phyloP scores from a whole-genome alignment of 1,140 invertebrate genomes.

The Acromyrmex heyeri region DNA sequence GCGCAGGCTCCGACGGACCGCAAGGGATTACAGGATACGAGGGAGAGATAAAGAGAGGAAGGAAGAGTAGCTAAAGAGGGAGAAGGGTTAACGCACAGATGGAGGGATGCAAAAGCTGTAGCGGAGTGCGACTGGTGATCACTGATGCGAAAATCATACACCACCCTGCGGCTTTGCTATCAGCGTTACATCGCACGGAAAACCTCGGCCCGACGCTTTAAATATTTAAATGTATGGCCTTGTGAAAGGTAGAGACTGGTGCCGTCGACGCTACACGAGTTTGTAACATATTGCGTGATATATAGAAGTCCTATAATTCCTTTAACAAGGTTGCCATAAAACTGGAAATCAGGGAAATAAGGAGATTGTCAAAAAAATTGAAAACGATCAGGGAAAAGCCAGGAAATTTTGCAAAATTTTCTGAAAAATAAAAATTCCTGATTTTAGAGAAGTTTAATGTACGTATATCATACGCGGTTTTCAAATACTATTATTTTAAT shows the following conservation, averaged over 20 bases:
- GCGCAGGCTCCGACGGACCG: constrained; percentile 73
- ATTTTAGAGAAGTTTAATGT: no score
- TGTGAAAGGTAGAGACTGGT: constrained; percentile 23
- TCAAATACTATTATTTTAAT: no score
- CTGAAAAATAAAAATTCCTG: no score
- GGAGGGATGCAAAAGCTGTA: constrained; percentile 38
- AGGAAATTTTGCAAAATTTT: no score
- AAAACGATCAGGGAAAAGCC: no score
- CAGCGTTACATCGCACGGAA: constrained; percentile 41
- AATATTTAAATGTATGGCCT: constrained; percentile 43
- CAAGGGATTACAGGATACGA: constrained; percentile 69
- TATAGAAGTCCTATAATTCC: neutral
- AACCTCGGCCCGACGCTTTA: constrained; percentile 21
- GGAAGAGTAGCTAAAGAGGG: neutral
- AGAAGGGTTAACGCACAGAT: constrained; percentile 36
- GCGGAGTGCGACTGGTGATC: constrained; percentile 16
- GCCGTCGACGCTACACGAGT: neutral
- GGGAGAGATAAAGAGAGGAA: constrained; percentile 2
- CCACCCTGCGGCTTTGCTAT: constrained; percentile 44
- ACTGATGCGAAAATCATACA: constrained; percentile 62
- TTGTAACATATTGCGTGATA: constrained; percentile 7
- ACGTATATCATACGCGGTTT: no score
- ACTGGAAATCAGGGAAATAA: no score
- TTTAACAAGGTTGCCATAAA: no score
- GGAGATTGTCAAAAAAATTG: no score